Evolutionary conservation across 2,113 vertebrate genomes (phyloP).

Genomic region (Murina feae): DNA sequence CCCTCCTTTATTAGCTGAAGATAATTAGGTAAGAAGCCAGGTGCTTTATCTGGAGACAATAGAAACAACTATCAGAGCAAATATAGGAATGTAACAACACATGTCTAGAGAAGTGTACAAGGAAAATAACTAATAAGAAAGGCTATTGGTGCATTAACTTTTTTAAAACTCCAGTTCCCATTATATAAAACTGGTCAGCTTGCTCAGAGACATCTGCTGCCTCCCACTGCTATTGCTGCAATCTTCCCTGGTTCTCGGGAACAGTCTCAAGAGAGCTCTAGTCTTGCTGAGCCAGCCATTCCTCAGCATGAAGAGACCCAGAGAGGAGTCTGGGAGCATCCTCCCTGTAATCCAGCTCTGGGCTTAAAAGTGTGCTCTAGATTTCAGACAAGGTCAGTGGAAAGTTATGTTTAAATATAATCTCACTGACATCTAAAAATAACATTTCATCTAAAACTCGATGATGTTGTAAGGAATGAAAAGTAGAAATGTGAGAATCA

Average conservation of each 20-base stretch:
- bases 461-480: not conserved
- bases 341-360: not conserved
- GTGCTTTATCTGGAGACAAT: not conserved
- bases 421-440: not conserved
- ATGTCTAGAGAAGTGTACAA: not conserved
- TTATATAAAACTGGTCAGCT: not conserved
- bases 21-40: not conserved
- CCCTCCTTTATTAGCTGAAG: not conserved
- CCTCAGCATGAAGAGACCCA: not conserved
- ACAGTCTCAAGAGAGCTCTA: fast-evolving
- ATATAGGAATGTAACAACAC: not conserved
- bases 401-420: slow-evolving; percentile 4
- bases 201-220: fast-evolving
- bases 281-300: not conserved
- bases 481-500: not conserved
- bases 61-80: not conserved
- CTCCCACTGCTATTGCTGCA: fast-evolving
- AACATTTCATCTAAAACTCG: not conserved
- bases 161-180: not conserved
- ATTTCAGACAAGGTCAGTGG: not conserved
- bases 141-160: not conserved
- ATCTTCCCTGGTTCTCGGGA: not conserved
- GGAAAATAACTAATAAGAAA: not conserved
- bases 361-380: not conserved
- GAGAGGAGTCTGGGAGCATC: not conserved